Percentiles rank a stretch among this genome's conserved stretches.
These are phyloP conservation scores for Leptinotarsa undecemlineata DNA, from an alignment of 1,140 invertebrate species.

Conservation along the genomic window DNA sequence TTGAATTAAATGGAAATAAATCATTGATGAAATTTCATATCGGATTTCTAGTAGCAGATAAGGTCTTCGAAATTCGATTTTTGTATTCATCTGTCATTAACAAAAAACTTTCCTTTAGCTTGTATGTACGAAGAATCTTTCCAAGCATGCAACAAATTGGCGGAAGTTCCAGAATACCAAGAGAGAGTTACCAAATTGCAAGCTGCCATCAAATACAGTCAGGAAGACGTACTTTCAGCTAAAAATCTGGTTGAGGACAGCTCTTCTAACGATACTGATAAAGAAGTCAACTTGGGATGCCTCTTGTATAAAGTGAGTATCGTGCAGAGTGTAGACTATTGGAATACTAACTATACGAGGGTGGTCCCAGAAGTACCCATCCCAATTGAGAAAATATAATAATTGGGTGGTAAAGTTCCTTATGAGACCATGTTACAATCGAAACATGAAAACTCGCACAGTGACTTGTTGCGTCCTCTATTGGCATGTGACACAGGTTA, in stretches of 20 bases:
- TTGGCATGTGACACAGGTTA: no score
- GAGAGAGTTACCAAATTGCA: conserved; percentile 80
- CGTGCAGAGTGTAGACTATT: background rate
- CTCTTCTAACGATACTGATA: conserved; percentile 85
- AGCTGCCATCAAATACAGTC: conserved; percentile 96
- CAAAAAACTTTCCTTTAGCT: background rate
- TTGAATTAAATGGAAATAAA: no score
- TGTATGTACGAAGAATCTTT: conserved; percentile 51
- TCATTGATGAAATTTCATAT: no score
- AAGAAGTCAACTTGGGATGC: conserved; percentile 95
- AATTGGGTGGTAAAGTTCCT: no score
- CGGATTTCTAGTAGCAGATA: no score
- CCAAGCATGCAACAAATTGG: conserved; percentile 62
- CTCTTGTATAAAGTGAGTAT: conserved; percentile 84
- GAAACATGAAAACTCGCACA: no score
- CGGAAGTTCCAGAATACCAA: conserved; percentile 42
- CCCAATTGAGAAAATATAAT: no score
- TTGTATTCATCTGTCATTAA: no score
- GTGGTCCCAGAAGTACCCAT: no score
- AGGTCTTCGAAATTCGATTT: no score
- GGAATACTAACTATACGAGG: background rate
- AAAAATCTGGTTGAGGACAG: conserved; percentile 93
- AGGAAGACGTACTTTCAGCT: conserved; percentile 90
- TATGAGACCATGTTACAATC: no score
- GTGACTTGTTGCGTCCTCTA: no score